Percentiles rank a stretch among this genome's conserved stretches.
phyloP scores from a whole-genome alignment of 2,113 vertebrate genomes.

The Chrysemys picta region DNA sequence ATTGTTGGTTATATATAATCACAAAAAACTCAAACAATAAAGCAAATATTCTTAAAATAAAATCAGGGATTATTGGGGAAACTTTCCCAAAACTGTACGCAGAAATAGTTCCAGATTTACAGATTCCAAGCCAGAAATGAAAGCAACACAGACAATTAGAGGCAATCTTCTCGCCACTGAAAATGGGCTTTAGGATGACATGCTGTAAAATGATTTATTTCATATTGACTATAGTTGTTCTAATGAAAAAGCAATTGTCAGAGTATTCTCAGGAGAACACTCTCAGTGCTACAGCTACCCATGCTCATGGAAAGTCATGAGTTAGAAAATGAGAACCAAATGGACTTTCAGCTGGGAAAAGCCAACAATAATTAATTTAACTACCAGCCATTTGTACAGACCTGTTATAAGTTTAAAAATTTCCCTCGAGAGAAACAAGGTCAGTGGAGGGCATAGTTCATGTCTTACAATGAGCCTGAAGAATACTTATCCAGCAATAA shows the following conservation, averaged over 20 bases:
- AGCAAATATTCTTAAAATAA: neutral
- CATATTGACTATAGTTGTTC: conserved; percentile 64
- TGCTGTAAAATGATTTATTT: conserved; percentile 76
- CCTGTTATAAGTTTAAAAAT: conserved; percentile 73
- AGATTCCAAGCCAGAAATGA: conserved; percentile 21
- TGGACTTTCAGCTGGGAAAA: conserved; percentile 83
- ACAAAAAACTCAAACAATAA: neutral
- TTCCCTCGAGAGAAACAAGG: conserved; percentile 78
- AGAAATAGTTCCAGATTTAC: conserved; percentile 35
- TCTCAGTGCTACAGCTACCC: conserved; percentile 59
- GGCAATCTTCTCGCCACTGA: conserved; percentile 19
- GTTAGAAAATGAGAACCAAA: conserved; percentile 83
- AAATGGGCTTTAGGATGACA: conserved; percentile 66
- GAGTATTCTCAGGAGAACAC: conserved; percentile 70
- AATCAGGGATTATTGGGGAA: neutral
- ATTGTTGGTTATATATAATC: neutral
- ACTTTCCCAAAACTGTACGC: neutral
- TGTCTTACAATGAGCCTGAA: conserved; percentile 58
- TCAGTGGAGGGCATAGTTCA: conserved; percentile 69
- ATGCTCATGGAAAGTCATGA: conserved; percentile 69
- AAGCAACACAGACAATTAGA: conserved; percentile 56
- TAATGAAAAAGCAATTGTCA: conserved; percentile 83
- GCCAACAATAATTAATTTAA: conserved; percentile 82
- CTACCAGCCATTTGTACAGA: conserved; percentile 70
- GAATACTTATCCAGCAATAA: conserved; percentile 51